Base-by-base conservation (phyloP, 2,888 invertebrate genomes). In the Bugulina stolonifera region DNA sequence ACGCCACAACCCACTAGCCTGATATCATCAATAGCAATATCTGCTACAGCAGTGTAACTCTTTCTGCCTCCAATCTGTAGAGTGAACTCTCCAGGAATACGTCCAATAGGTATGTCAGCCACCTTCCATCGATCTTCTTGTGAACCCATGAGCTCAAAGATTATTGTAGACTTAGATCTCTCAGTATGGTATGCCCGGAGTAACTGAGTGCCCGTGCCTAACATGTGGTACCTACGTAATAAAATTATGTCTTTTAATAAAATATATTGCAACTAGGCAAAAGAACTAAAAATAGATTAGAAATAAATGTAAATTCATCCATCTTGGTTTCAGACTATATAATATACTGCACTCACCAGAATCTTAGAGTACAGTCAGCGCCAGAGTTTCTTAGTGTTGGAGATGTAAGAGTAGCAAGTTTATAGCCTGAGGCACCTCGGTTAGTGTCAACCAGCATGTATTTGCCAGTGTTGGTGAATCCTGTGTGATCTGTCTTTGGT, bases 381-480 rank as follows among this genome's bases (percentile, higher is more conserved):
- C 29, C 18, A 32, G 70, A 35, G 90, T 88, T 0, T 93, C 91
- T 0, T 89, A 88, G 74, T 91, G 89, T 77, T 90, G 89, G 58
- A 85, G 85, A 22, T 85, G 77, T n/a, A 88, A 85, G 0, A 86
- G 85, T 0, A 88, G 87, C 0, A 43, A 70, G 32, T 23, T 70
- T 70, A 29, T 54, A 43, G 52, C 52, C 70, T 29, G 91, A 89
- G 23, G 91, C 89, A 5, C 43, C 52, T 5, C 23, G 10, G 23
- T 43, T 70, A 5, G 43, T n/a, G 80, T 94, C 93, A 75, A 93
- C 89, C 77, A 91, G 91, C 88, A 94, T 89, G 82, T 92, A 94
- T 79, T 78, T 76, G 5, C 82, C 82, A 75, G 78, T 79, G 1
- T 72, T 74, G n/a, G 77, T 77, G 29, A 76, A 75, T 25, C 79